Evolutionary conservation across 2,113 vertebrate genomes (phyloP), one percentile per base, ranked within the genome.

Genomic region (Phoxinus phoxinus): DNA sequence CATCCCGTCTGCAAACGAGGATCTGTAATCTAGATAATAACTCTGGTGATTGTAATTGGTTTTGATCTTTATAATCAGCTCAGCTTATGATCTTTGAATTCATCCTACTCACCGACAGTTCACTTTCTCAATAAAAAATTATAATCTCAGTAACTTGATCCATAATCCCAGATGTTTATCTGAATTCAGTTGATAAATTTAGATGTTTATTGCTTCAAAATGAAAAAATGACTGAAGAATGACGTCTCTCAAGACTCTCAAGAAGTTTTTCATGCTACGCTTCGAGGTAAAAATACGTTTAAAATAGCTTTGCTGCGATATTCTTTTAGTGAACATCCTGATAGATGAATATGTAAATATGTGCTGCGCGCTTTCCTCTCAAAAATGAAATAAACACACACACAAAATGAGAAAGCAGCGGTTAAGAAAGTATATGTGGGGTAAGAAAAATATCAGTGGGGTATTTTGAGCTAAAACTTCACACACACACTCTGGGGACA

Each of bases 41-140:
- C 19, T 23, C 19, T 21, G 11, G 69, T 72, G 35, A 71, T 41
- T 71, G 67, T 37, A 71, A 71, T 71, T 41, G 67, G 67, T 23
- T 12, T 41, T 71, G 67, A 72, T n/a, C 35, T 23, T 41, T 72
- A 41, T 72, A 72, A 41, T 72, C 21, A 72, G 69, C 35, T 72
- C 35, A 11, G 23, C 3, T 69, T 17, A 12, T n/a, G 32, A 37
- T 37, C 8, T 37, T 10, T 21, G 17, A 69, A 19, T 35, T 37
- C 7, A 32, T 67, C 65, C 19, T 23, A 56, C 53, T 12, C 46
- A 5, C 46, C 11, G 46, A 46, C 46, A 53, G 53, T 56, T 56
- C 53, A 0, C 19, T 56, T 41, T 71, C 35, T 71, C 35, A 41
- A 3, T 75, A 30, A 51, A 30, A 75, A 75, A 30, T 3, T 51